Evolutionary conservation across 53 echinoderm and acorn worm species (phyloP).

Genomic region (Astropecten irregularis): DNA sequence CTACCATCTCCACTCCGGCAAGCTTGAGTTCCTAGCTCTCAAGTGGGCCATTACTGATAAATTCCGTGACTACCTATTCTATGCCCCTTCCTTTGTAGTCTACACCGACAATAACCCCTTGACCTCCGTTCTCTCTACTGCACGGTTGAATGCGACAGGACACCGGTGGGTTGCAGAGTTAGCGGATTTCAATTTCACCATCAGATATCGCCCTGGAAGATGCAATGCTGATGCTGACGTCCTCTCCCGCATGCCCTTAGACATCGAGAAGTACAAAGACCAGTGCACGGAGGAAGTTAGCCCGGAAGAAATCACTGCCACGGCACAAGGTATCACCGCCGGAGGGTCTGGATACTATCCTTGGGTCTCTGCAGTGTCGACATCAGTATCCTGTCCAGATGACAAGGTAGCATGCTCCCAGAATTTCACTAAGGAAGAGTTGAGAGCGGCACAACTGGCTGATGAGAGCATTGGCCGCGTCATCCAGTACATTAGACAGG

Average conservation of each 20-base stretch:
- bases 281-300: slow-evolving; percentile 29
- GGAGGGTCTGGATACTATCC: no score
- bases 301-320: not conserved
- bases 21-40: slow-evolving; percentile 43
- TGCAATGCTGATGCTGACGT: slow-evolving; percentile 51
- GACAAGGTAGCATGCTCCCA: no score
- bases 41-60: slow-evolving; percentile 50
- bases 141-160: slow-evolving; percentile 47
- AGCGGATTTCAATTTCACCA: slow-evolving; percentile 59
- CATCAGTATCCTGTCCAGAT: no score
- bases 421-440: no score
- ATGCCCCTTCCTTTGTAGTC: slow-evolving; percentile 52
- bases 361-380: no score
- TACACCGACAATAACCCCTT: slow-evolving; percentile 69
- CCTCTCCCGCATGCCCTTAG: slow-evolving; percentile 55
- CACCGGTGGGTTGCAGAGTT: slow-evolving; percentile 65
- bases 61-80: slow-evolving; percentile 43
- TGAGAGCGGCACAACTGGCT: slow-evolving; percentile 7
- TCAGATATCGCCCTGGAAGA: slow-evolving; percentile 58
- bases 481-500: not conserved
- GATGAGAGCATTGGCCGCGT: slow-evolving; percentile 16
- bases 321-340: not conserved
- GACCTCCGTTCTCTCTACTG: slow-evolving; percentile 50
- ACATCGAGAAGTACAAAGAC: not conserved
- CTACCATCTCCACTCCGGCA: slow-evolving; percentile 60